Base-by-base conservation (phyloP, 2,113 vertebrate genomes). In the Paramormyrops kingsleyae region DNA sequence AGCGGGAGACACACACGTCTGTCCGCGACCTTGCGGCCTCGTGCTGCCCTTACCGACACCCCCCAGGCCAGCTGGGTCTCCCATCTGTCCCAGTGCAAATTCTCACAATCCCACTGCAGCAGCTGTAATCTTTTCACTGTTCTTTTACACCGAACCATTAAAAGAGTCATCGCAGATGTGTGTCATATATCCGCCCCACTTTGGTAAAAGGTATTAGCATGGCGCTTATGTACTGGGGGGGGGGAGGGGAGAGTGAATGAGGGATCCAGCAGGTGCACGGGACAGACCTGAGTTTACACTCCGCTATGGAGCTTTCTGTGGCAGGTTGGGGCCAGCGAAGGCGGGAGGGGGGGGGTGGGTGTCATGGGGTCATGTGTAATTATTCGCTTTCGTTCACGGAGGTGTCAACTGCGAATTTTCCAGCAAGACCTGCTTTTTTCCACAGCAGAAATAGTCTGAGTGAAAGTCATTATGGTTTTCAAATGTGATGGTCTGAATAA, bases 81-180 rank as follows among this genome's bases (percentile, higher is more conserved):
- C 97, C 97, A 97, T 97, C 97, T 98, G 97, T 93, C 96, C 92
- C 89, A 87, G 93, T 94, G 95, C 95, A 94, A 95, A 96, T 93
- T 95, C 96, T 96, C 93, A 94, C 93, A 93, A 93, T 95, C 96
- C 94, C 95, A 95, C 94, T 92, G 93, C 94, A 2, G 50, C 92
- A 94, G 94, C 94, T 94, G 92, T 92, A 94, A 95, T 96, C 94
- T 42, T 96, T 97, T 96, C 96, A 94, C 93, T 96, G 93, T 95
- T 94, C 93, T 95, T 97, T 97, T 95, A 95, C 93, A 96, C 93
- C 93, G 93, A 97, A 97, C 96, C 95, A 97, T 96, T 96, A 96
- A 97, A 97, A 94, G 94, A 94, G 94, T 94, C 93, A 92, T 90
- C 95, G 93, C 96, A 97, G 96, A 97, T 97, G 96, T 94, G 92